Conservation (phyloP, 2,888 invertebrate genomes). For the Heteropelma amictum region DNA sequence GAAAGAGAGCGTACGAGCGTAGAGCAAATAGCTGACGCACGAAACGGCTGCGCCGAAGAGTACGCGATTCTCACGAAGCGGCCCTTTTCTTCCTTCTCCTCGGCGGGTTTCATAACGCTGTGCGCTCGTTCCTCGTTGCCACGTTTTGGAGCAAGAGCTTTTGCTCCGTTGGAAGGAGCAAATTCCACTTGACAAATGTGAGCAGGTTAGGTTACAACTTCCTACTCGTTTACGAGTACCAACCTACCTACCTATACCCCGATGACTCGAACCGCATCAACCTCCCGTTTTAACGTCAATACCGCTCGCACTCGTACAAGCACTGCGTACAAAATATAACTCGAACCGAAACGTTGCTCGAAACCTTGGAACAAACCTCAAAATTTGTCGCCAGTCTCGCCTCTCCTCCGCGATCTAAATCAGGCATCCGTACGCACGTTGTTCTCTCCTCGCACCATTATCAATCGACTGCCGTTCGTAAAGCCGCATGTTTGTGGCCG, state of each 20-base stretch:
- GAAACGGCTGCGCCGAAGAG: slow-evolving; percentile 13
- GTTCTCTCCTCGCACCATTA: slow-evolving; percentile 11
- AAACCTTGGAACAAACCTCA: slow-evolving; percentile 67
- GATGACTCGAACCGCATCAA: background rate
- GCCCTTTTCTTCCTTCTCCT: background rate
- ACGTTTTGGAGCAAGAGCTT: background rate
- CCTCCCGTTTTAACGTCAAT: too few relatives aligned
- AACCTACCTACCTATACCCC: background rate
- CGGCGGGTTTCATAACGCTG: background rate
- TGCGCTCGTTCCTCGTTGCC: background rate
- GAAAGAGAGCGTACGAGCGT: background rate
- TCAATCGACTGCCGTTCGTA: slow-evolving; percentile 1
- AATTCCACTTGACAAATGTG: background rate
- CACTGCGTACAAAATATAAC: slow-evolving; percentile 65
- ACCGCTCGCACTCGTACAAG: slow-evolving; percentile 64
- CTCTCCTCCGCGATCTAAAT: background rate
- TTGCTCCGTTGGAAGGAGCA: background rate
- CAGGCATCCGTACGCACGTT: slow-evolving; percentile 5
- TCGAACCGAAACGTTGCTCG: too few relatives aligned
- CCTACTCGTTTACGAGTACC: background rate
- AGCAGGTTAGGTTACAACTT: background rate
- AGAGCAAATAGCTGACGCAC: slow-evolving; percentile 7
- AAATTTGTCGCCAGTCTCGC: slow-evolving; percentile 60
- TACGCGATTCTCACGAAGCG: slow-evolving; percentile 34
- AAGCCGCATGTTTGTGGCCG: too few relatives aligned